Percentiles rank a stretch among this genome's conserved stretches.
These are phyloP conservation scores for Diabrotica balteata DNA, from an alignment of 2,888 invertebrate species.

Conservation along the genomic window DNA sequence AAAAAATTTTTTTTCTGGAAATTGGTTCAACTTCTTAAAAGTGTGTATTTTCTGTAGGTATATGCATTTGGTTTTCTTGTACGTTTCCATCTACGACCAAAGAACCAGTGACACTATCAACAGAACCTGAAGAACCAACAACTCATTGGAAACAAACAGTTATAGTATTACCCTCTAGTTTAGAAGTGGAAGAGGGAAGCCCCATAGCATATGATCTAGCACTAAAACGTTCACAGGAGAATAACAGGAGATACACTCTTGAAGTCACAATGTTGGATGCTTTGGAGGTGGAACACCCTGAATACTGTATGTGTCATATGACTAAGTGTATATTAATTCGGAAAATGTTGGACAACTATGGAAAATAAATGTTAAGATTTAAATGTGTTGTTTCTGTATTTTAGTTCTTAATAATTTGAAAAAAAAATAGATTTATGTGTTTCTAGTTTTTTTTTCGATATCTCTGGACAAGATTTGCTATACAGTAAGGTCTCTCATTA, in stretches of 20 bases:
- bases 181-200: constrained; percentile 66
- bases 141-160: constrained; percentile 81
- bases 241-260: constrained; percentile 72
- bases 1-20: too few relatives aligned
- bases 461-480: too few relatives aligned
- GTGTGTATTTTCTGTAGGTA: constrained; percentile 57
- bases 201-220: constrained; percentile 75
- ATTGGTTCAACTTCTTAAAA: too few relatives aligned
- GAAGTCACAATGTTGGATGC: constrained; percentile 75
- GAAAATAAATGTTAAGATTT: constrained; percentile 30
- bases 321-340: constrained; percentile 80
- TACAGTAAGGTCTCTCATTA: too few relatives aligned
- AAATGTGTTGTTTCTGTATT: too few relatives aligned
- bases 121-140: constrained; percentile 64
- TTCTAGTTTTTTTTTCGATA: too few relatives aligned
- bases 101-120: constrained; percentile 62
- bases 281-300: constrained; percentile 73
- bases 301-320: constrained; percentile 79
- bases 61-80: constrained; percentile 85
- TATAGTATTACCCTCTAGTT: constrained; percentile 75
- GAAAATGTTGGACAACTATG: constrained; percentile 66
- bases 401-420: too few relatives aligned
- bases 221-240: constrained; percentile 64
- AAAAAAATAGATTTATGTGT: too few relatives aligned
- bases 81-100: constrained; percentile 61